phyloP scores from a whole-genome alignment of 2,888 invertebrate species.

The Microplitis deprimator region DNA sequence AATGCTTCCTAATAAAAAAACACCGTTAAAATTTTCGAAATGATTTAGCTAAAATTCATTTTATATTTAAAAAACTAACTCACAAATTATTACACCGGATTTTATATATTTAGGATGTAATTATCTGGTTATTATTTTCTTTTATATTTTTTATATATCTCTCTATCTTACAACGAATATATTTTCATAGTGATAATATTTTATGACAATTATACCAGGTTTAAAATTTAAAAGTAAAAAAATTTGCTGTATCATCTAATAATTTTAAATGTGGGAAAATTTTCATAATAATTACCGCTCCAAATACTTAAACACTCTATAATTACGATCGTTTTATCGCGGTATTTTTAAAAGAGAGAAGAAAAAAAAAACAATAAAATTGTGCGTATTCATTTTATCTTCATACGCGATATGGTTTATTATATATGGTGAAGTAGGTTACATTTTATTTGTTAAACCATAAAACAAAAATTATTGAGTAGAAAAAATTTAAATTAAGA shows the following conservation, averaged over 20 bases:
- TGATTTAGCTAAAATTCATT: constrained; percentile 13
- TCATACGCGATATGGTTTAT: not conserved
- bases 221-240: not conserved
- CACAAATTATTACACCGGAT: not conserved
- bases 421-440: not conserved
- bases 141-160: not conserved
- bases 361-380: not conserved
- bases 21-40: constrained; percentile 57
- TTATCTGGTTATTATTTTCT: not conserved
- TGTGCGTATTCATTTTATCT: not conserved
- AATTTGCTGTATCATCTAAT: not conserved
- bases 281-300: not conserved
- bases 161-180: not conserved
- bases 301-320: not conserved
- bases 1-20: constrained; percentile 57
- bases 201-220: not conserved
- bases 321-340: not conserved
- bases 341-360: not conserved
- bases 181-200: not conserved
- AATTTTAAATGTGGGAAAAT: not conserved
- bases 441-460: not conserved
- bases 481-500: not conserved
- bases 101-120: not conserved
- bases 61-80: not conserved
- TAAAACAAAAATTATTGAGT: not conserved